phyloP scores from a whole-genome alignment of 1,140 invertebrate genomes.

The Drosophila nikananu region DNA sequence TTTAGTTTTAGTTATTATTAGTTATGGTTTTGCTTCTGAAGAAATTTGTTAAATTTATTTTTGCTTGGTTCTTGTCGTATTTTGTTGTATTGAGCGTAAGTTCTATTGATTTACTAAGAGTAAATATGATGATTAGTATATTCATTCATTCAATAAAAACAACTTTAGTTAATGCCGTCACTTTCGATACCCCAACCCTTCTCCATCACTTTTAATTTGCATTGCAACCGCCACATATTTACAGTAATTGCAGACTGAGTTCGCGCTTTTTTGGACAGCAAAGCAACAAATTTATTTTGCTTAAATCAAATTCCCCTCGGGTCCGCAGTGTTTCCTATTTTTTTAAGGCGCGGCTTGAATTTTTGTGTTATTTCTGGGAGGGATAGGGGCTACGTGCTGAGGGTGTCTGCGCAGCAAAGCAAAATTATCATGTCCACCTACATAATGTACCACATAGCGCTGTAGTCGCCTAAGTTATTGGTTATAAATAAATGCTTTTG shows the following conservation, averaged over 20 bases:
- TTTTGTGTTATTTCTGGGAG: slow-evolving; percentile 30
- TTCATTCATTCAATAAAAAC: too few species aligned
- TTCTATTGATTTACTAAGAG: background rate
- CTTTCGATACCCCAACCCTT: background rate
- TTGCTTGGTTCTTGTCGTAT: too few species aligned
- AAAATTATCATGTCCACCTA: slow-evolving; percentile 81
- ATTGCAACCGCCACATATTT: slow-evolving; percentile 56
- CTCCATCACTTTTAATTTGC: slow-evolving; percentile 50
- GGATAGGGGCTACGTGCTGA: slow-evolving; percentile 28
- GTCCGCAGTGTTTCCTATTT: slow-evolving; percentile 46
- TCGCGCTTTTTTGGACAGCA: slow-evolving; percentile 46
- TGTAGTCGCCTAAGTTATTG: slow-evolving; percentile 69
- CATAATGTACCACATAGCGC: slow-evolving; percentile 76
- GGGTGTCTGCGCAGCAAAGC: slow-evolving; percentile 59
- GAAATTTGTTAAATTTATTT: too few species aligned
- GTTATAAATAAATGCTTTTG: slow-evolving; percentile 70
- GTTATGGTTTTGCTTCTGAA: too few species aligned
- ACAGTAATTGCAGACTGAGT: slow-evolving; percentile 64
- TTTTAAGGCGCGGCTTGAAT: slow-evolving; percentile 75
- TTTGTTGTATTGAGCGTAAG: too few species aligned
- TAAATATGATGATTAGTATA: too few species aligned
- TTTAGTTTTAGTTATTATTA: too few species aligned
- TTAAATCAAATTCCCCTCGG: slow-evolving; percentile 71
- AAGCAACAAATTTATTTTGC: slow-evolving; percentile 77
- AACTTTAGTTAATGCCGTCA: background rate